Conservation (phyloP, 2,888 invertebrate genomes). For the Agriopis marginaria region DNA sequence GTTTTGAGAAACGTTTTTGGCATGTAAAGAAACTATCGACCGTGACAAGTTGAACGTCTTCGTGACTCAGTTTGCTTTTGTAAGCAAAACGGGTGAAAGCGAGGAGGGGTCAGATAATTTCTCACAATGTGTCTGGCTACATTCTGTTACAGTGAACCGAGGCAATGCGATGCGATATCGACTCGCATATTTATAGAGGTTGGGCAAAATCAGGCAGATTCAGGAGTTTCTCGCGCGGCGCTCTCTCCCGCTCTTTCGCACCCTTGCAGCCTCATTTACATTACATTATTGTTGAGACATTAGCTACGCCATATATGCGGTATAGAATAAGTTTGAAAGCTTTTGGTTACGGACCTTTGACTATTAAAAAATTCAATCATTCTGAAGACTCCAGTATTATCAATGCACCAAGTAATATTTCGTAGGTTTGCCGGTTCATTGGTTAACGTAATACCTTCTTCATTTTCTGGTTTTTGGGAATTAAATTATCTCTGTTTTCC, state of each 20-base stretch:
- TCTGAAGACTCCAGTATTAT: neutral
- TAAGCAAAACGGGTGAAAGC: neutral
- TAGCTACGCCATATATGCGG: slow-evolving; percentile 33
- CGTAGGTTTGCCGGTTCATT: neutral
- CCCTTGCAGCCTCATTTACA: slow-evolving; percentile 37
- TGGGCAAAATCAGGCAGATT: slow-evolving; percentile 54
- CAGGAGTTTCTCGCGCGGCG: slow-evolving; percentile 34
- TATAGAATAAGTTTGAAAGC: neutral
- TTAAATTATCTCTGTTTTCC: neutral
- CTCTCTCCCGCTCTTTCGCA: slow-evolving; percentile 33
- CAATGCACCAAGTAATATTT: neutral
- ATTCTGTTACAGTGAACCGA: slow-evolving; percentile 39
- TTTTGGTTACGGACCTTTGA: neutral
- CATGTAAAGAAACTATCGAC: slow-evolving; percentile 24
- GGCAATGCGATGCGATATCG: slow-evolving; percentile 67
- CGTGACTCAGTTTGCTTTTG: slow-evolving; percentile 13
- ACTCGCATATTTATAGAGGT: slow-evolving; percentile 70
- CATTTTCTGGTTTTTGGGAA: slow-evolving; percentile 14
- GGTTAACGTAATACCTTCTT: neutral
- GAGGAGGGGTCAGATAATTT: slow-evolving; percentile 8
- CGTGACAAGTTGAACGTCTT: slow-evolving; percentile 3
- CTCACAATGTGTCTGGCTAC: slow-evolving; percentile 7
- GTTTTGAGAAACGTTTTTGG: slow-evolving; percentile 15
- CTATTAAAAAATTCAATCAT: neutral
- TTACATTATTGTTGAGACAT: slow-evolving; percentile 48